Evolutionary conservation across 2,113 vertebrate genomes (phyloP).

Genomic region (Stigmatopora argus): DNA sequence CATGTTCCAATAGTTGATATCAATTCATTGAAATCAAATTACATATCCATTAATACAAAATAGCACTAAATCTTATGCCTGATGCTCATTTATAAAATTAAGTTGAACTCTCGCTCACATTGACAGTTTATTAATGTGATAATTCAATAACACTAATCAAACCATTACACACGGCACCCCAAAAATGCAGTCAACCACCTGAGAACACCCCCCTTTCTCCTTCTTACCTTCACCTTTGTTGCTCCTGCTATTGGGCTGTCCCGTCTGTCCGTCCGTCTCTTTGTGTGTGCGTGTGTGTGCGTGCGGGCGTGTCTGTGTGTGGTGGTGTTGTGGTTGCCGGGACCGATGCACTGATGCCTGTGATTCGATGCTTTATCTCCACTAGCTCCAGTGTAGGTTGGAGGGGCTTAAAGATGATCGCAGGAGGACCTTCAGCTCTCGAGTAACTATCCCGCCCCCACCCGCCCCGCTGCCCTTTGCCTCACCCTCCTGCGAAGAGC

Average conservation of each 20-base stretch:
- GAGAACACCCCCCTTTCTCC: slow-evolving; percentile 1
- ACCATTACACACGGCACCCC: not conserved
- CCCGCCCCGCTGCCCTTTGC: slow-evolving; percentile 22
- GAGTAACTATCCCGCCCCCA: slow-evolving; percentile 96
- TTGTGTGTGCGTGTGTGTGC: slow-evolving; percentile 23
- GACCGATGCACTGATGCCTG: slow-evolving; percentile 75
- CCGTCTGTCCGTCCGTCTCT: slow-evolving; percentile 14
- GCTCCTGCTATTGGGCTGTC: slow-evolving; percentile 45
- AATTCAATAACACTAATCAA: not conserved
- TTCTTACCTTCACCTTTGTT: slow-evolving; percentile 11
- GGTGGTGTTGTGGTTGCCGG: slow-evolving; percentile 71
- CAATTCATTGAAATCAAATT: no score
- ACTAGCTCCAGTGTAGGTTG: slow-evolving; percentile 99
- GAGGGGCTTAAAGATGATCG: slow-evolving; percentile 99
- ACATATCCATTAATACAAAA: no score
- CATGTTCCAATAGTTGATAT: no score
- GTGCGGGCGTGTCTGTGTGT: slow-evolving; percentile 65
- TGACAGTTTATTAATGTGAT: no score
- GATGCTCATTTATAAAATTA: no score
- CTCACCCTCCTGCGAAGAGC: slow-evolving; percentile 69
- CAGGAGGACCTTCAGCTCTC: slow-evolving; percentile 98
- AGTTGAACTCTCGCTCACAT: no score
- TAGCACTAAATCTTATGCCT: no score
- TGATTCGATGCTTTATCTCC: slow-evolving; percentile 77
- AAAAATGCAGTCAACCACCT: slow-evolving; percentile 5